A percentile compares a stretch with the other conserved stretches of the same genome.
Conservation (phyloP, 2,113 vertebrate genomes). For the Microtus oregoni region DNA sequence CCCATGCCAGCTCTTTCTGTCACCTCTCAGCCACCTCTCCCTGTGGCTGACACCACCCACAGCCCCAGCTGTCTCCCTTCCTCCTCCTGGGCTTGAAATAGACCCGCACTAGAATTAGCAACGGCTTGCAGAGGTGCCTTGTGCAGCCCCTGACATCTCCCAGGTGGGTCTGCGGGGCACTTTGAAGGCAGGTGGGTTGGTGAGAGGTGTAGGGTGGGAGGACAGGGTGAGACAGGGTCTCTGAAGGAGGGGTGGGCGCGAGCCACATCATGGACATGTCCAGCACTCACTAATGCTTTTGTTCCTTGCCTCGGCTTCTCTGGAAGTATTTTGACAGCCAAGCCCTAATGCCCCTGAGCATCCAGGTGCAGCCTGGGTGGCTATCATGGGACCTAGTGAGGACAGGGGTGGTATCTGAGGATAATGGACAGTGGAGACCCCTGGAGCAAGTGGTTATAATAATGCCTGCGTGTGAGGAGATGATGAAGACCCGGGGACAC, state of each 20-base stretch:
- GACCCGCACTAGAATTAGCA: background rate
- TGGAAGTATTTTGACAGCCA: background rate
- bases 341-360: background rate
- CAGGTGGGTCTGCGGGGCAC: background rate
- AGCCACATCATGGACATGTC: background rate
- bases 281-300: accelerated
- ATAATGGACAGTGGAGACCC: background rate
- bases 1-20: background rate
- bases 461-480: background rate
- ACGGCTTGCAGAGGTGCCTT: background rate
- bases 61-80: constrained; percentile 59
- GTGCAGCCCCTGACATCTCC: background rate
- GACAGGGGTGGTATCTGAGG: background rate
- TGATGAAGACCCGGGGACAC: background rate
- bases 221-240: background rate
- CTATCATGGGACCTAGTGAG: background rate
- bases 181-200: background rate
- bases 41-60: constrained; percentile 49
- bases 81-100: constrained; percentile 65
- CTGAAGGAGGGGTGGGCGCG: background rate
- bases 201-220: background rate
- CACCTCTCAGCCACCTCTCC: constrained; percentile 8
- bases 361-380: background rate
- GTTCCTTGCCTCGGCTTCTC: background rate
- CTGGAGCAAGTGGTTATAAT: background rate